These are phyloP conservation scores for Crotalus helleri DNA, from an alignment of 2,113 vertebrate genomes.

Conservation along the genomic window DNA sequence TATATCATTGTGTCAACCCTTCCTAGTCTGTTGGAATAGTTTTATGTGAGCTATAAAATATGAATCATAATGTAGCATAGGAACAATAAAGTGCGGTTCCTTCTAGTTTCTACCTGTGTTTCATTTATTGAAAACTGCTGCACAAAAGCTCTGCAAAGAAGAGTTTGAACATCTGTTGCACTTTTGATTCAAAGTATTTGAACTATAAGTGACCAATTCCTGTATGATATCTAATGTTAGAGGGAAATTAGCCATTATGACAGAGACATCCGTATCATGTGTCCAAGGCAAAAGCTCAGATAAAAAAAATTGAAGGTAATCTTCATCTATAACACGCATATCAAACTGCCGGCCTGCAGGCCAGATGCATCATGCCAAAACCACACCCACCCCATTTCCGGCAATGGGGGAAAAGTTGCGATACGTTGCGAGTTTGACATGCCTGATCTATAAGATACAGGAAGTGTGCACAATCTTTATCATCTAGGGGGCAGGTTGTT, in stretches of 20 bases:
- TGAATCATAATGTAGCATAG: background rate
- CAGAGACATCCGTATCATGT: background rate
- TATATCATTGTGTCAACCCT: background rate
- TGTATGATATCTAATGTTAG: background rate
- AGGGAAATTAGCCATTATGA: background rate
- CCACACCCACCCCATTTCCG: too few relatives aligned
- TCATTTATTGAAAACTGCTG: background rate
- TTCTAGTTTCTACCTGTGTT: background rate
- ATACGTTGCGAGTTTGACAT: too few relatives aligned
- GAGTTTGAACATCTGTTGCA: background rate
- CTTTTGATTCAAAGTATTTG: background rate
- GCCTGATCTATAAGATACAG: background rate
- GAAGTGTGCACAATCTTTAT: background rate
- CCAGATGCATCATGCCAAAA: too few relatives aligned
- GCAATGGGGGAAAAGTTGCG: too few relatives aligned
- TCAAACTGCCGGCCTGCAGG: too few relatives aligned
- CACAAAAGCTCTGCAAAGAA: background rate
- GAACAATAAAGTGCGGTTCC: background rate
- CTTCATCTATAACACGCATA: background rate
- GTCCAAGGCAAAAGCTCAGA: background rate
- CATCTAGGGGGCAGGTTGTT: too few relatives aligned
- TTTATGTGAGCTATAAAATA: background rate
- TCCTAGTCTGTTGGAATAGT: background rate
- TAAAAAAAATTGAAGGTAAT: background rate
- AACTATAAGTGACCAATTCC: background rate